A percentile compares a stretch with the other conserved stretches of the same genome.
phyloP scores from a whole-genome alignment of 2,888 invertebrate genomes.

The Leptogaster cylindrica region DNA sequence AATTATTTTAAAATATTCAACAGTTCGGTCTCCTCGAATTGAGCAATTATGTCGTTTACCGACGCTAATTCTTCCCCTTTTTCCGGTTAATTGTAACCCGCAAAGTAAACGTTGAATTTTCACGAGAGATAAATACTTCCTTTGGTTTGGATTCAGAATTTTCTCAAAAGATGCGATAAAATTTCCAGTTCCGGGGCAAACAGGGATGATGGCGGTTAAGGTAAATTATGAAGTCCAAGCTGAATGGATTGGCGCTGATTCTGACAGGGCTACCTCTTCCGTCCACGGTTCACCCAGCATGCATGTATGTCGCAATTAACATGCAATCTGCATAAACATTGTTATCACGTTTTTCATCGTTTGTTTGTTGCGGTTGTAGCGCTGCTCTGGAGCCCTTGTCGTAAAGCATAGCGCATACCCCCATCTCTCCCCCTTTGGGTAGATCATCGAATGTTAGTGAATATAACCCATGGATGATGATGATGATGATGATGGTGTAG shows the following conservation, averaged over 20 bases:
- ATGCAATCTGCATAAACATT: conserved; percentile 46
- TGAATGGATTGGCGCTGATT: conserved; percentile 29
- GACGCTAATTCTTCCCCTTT: too few relatives aligned
- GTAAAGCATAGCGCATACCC: conserved; percentile 30
- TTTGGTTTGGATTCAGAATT: too few relatives aligned
- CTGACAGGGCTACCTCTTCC: conserved; percentile 41
- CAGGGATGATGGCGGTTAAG: background rate
- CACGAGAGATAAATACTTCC: too few relatives aligned
- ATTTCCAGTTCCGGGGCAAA: too few relatives aligned
- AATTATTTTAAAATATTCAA: too few relatives aligned
- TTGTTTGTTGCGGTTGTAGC: conserved; percentile 39
- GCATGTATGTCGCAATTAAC: conserved; percentile 50
- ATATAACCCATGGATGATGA: too few relatives aligned
- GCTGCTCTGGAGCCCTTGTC: conserved; percentile 8
- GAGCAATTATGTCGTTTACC: too few relatives aligned
- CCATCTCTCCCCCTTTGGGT: conserved; percentile 17
- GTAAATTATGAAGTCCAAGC: background rate
- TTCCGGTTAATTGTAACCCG: too few relatives aligned
- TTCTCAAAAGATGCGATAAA: too few relatives aligned
- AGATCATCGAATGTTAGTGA: background rate
- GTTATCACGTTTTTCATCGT: conserved; percentile 47
- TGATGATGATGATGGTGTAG: too few relatives aligned
- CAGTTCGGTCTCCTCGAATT: too few relatives aligned
- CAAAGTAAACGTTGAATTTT: too few relatives aligned
- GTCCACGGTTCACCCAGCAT: conserved; percentile 47